Percentiles rank a stretch among this genome's conserved stretches.
Conservation (phyloP, 92 coral and sea anemone genomes). For the Plumapathes pennacea region DNA sequence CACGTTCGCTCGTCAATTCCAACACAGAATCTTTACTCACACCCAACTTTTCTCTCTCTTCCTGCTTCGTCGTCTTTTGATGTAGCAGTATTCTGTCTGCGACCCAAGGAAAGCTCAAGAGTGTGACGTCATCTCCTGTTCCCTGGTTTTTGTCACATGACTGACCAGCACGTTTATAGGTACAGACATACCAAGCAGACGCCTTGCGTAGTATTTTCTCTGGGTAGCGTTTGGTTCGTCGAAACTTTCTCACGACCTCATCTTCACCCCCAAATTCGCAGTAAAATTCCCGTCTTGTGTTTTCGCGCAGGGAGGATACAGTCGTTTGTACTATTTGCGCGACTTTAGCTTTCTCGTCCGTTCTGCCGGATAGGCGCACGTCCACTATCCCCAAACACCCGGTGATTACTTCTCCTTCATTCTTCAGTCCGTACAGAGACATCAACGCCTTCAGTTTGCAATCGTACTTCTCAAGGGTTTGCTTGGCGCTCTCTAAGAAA, state of each 20-base stretch:
- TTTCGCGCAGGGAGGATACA: slow-evolving; percentile 65
- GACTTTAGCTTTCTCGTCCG: slow-evolving; percentile 75
- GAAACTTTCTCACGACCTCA: slow-evolving; percentile 52
- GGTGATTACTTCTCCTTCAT: slow-evolving; percentile 87
- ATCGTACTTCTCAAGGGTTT: slow-evolving; percentile 58
- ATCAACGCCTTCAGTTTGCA: slow-evolving; percentile 72
- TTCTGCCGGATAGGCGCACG: slow-evolving; percentile 78
- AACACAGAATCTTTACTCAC: slow-evolving; percentile 33
- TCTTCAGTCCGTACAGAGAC: slow-evolving; percentile 80
- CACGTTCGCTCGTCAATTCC: slow-evolving; percentile 41
- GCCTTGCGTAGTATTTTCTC: slow-evolving; percentile 70
- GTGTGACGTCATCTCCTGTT: slow-evolving; percentile 9
- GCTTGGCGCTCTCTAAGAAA: slow-evolving; percentile 64
- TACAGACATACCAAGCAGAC: slow-evolving; percentile 86
- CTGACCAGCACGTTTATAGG: slow-evolving; percentile 44
- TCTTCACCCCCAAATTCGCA: slow-evolving; percentile 79
- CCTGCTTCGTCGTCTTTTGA: slow-evolving; percentile 39
- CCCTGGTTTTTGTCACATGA: too few relatives aligned
- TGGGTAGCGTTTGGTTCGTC: slow-evolving; percentile 41
- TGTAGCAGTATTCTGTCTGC: slow-evolving; percentile 65
- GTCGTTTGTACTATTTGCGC: slow-evolving; percentile 88
- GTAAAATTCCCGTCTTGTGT: slow-evolving; percentile 67
- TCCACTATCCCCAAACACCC: slow-evolving; percentile 79
- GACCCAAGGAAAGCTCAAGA: slow-evolving; percentile 80
- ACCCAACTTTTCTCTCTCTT: slow-evolving; percentile 27